Evolutionary conservation across 2,113 vertebrate genomes (phyloP).

Genomic region (Tychaedon coryphoeus): DNA sequence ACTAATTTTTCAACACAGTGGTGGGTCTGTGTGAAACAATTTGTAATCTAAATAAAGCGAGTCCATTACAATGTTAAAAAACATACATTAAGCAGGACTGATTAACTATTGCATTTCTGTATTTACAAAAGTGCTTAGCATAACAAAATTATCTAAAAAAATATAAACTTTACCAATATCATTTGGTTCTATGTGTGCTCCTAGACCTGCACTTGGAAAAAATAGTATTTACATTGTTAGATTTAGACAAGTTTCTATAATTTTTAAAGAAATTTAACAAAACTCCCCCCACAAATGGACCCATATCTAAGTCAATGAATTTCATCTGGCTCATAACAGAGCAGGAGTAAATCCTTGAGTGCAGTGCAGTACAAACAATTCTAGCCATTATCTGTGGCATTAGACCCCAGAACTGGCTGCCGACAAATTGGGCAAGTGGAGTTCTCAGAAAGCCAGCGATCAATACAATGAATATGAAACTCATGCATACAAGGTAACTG

Average conservation of each 20-base stretch:
- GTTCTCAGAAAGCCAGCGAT: conserved; percentile 96
- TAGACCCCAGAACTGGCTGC: conserved; percentile 80
- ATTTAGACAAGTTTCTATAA: conserved; percentile 54
- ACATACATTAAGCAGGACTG: conserved; percentile 45
- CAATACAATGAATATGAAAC: conserved; percentile 96
- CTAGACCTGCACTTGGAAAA: conserved; percentile 67
- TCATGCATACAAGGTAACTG: conserved; percentile 91
- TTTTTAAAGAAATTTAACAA: conserved; percentile 66
- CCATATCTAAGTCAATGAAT: background rate
- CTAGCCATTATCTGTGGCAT: conserved; percentile 38
- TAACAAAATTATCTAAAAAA: conserved; percentile 76
- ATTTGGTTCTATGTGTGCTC: conserved; percentile 73
- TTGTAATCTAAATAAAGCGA: conserved; percentile 61
- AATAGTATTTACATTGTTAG: conserved; percentile 66
- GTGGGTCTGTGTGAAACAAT: conserved; percentile 59
- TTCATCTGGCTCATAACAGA: conserved; percentile 37
- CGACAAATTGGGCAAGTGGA: conserved; percentile 94
- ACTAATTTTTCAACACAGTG: conserved; percentile 63
- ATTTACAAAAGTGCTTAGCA: conserved; percentile 77
- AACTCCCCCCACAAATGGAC: conserved; percentile 42
- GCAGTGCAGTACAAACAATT: background rate
- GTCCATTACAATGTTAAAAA: conserved; percentile 48
- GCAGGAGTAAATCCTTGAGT: conserved; percentile 21
- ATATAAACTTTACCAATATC: conserved; percentile 71
- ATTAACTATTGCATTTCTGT: conserved; percentile 63